These are phyloP conservation scores for Heliconius charithonia DNA, from an alignment of 2,888 invertebrate species.

Conservation along the genomic window DNA sequence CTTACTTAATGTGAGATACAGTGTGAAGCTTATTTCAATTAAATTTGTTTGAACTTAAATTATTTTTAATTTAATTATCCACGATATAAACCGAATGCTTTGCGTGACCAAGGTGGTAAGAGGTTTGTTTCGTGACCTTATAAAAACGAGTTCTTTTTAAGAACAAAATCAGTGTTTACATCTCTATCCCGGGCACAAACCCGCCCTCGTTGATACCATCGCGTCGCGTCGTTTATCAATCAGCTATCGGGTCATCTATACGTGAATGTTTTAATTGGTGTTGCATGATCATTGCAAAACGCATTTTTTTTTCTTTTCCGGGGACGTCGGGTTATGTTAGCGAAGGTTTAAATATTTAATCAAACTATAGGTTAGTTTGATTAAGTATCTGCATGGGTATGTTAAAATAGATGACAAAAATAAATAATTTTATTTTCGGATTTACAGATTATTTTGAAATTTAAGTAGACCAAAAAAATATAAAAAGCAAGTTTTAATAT, in stretches of 20 bases:
- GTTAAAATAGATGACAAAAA: background rate
- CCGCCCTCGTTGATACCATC: constrained; percentile 58
- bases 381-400: background rate
- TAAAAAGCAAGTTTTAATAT: too few relatives aligned
- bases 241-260: constrained; percentile 49
- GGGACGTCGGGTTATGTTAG: background rate
- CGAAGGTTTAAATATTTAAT: too few relatives aligned
- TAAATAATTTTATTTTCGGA: background rate
- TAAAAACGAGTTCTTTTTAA: constrained; percentile 21
- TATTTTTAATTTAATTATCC: background rate
- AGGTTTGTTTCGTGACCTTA: constrained; percentile 11
- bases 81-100: background rate
- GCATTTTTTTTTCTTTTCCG: background rate
- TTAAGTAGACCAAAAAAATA: background rate
- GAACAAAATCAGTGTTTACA: constrained; percentile 40
- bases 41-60: background rate
- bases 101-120: constrained; percentile 15
- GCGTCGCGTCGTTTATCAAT: constrained; percentile 61
- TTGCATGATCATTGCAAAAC: constrained; percentile 37
- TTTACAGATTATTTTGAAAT: background rate
- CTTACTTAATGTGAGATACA: background rate
- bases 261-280: constrained; percentile 55
- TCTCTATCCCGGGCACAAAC: constrained; percentile 57
- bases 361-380: too few relatives aligned
- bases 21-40: background rate